These are phyloP conservation scores for Hypomesus transpacificus DNA, from an alignment of 2,113 vertebrate species.

Conservation along the genomic window DNA sequence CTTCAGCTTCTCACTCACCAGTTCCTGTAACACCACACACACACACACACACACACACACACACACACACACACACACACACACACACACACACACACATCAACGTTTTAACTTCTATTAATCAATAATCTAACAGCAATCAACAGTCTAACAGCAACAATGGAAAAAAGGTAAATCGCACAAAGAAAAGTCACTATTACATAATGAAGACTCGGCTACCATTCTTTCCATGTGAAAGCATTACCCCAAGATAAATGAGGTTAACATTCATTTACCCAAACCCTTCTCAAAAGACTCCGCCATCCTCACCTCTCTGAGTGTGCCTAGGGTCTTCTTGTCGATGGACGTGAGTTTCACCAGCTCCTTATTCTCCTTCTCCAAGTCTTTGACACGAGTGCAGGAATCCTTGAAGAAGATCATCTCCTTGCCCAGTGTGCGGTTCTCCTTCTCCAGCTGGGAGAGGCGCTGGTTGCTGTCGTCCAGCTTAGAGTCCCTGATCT, in stretches of 20 bases:
- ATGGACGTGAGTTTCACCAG: slow-evolving; percentile 89
- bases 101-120: background rate
- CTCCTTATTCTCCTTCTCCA: slow-evolving; percentile 94
- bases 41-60: background rate
- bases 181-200: background rate
- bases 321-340: slow-evolving; percentile 92
- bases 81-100: background rate
- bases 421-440: slow-evolving; percentile 88
- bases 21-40: slow-evolving; percentile 72
- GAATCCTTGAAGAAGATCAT: slow-evolving; percentile 87
- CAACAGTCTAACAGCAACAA: background rate
- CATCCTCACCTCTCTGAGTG: slow-evolving; percentile 84
- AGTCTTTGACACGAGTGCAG: slow-evolving; percentile 83
- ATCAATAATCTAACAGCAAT: slow-evolving; percentile 2
- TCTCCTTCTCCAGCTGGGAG: slow-evolving; percentile 88
- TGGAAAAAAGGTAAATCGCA: background rate
- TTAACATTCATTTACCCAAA: background rate
- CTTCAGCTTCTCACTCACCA: slow-evolving; percentile 93
- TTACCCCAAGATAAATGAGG: background rate
- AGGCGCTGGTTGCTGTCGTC: slow-evolving; percentile 90
- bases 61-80: background rate
- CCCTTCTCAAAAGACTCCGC: too few species aligned
- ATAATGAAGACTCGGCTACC: too few species aligned
- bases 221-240: too few species aligned
- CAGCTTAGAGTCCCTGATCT: slow-evolving; percentile 90